Percentiles rank a stretch among this genome's conserved stretches.
Evolutionary conservation across 2,797 vertebrate species (phyloP).

Genomic region (Characodon lateralis): DNA sequence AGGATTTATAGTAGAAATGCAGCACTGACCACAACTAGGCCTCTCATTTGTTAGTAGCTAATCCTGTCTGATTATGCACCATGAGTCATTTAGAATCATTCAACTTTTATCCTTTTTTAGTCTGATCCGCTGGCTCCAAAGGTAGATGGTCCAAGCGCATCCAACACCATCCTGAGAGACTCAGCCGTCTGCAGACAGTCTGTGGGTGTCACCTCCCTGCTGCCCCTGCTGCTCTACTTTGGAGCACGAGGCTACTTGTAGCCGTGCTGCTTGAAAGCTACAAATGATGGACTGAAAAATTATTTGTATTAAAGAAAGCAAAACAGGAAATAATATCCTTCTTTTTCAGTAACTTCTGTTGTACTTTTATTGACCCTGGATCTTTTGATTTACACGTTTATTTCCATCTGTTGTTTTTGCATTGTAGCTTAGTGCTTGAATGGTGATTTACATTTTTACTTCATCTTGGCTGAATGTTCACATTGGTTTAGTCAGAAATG

Average conservation of each 20-base stretch:
- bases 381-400: conserved; percentile 25
- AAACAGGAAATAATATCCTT: conserved; percentile 62
- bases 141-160: conserved; percentile 73
- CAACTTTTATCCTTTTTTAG: neutral
- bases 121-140: conserved; percentile 71
- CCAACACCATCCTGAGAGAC: conserved; percentile 76
- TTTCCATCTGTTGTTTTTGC: conserved; percentile 34
- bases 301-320: conserved; percentile 78
- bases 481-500: conserved; percentile 24
- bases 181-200: conserved; percentile 46
- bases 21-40: neutral
- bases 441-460: conserved; percentile 64
- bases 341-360: conserved; percentile 74
- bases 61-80: neutral
- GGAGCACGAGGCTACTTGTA: conserved; percentile 63
- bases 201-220: conserved; percentile 45
- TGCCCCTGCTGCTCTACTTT: conserved; percentile 72
- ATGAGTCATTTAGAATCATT: neutral
- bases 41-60: neutral
- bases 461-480: conserved; percentile 58
- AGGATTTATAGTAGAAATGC: neutral
- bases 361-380: conserved; percentile 52
- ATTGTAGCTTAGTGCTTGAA: conserved; percentile 70
- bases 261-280: conserved; percentile 51
- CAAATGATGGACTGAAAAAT: conserved; percentile 67